Evolutionary conservation across 2,888 invertebrate genomes (phyloP).

Genomic region (Ectemnius continuus): DNA sequence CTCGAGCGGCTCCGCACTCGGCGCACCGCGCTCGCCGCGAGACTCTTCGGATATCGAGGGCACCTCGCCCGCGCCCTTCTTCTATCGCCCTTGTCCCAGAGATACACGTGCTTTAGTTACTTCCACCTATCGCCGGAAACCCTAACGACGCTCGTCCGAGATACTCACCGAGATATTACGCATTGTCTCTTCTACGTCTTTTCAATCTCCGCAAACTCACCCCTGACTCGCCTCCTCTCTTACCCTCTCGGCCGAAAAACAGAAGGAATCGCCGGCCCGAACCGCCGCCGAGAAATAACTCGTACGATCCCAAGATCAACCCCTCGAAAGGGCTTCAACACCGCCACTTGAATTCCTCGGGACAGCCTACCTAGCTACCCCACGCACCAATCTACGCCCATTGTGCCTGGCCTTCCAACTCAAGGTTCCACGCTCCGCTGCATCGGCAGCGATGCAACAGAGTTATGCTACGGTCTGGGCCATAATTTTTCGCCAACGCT

Average conservation of each 20-base stretch:
- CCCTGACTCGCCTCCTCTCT: background rate
- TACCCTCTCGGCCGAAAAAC: background rate
- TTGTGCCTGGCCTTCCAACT: too few species aligned
- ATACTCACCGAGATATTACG: too few species aligned
- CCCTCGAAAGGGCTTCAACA: background rate
- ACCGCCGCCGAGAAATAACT: background rate
- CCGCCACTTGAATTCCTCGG: background rate
- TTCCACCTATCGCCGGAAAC: constrained; percentile 28
- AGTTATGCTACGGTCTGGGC: too few species aligned
- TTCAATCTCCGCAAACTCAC: background rate
- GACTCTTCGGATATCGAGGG: background rate
- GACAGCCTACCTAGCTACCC: background rate
- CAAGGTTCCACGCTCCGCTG: too few species aligned
- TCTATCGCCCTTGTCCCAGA: background rate
- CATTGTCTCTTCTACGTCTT: constrained; percentile 17
- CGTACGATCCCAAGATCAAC: background rate
- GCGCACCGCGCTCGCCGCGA: background rate
- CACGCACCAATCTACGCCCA: too few species aligned
- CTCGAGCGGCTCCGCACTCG: too few species aligned
- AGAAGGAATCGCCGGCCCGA: background rate
- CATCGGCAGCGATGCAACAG: too few species aligned
- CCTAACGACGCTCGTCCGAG: constrained; percentile 39
- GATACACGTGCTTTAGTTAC: constrained; percentile 2
- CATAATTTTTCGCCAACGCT: too few species aligned
- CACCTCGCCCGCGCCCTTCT: background rate